These are phyloP conservation scores for Porites evermanni DNA, from an alignment of 92 coral and sea anemone genomes.

Conservation along the genomic window DNA sequence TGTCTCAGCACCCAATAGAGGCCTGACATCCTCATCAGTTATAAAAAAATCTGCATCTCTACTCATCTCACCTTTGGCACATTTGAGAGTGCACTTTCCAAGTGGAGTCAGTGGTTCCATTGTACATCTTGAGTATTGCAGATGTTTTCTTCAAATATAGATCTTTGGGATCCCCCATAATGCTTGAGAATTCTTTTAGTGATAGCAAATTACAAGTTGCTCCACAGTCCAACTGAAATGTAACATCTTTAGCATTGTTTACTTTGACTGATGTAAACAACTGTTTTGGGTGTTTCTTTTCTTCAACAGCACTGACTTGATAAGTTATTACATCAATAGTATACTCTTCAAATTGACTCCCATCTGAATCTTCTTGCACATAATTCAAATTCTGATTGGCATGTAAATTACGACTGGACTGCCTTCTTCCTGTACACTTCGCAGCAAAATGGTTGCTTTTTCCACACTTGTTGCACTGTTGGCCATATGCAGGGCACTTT, in stretches of 20 bases:
- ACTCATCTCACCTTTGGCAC: conserved; percentile 3
- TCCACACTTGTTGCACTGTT: too few relatives aligned
- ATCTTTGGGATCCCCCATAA: neutral
- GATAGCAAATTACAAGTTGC: neutral
- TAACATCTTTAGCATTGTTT: neutral
- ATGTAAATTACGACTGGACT: neutral
- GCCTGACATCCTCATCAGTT: neutral
- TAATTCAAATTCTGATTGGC: neutral
- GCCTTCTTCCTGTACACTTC: conserved; percentile 13
- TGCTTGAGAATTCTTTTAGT: neutral
- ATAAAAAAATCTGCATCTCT: neutral
- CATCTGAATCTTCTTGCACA: neutral
- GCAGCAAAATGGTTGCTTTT: too few relatives aligned
- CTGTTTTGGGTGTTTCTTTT: too few relatives aligned
- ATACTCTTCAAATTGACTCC: too few relatives aligned
- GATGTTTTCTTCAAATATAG: neutral
- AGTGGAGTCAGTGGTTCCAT: too few relatives aligned
- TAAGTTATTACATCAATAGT: too few relatives aligned
- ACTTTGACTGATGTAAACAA: too few relatives aligned
- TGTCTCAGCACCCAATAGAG: too few relatives aligned
- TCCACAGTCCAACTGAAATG: neutral
- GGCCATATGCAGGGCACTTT: too few relatives aligned
- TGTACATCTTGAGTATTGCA: too few relatives aligned
- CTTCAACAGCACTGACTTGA: too few relatives aligned
- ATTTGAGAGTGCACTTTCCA: neutral